phyloP scores from a whole-genome alignment of 2,113 vertebrate genomes.

The Catharus fuscescens region DNA sequence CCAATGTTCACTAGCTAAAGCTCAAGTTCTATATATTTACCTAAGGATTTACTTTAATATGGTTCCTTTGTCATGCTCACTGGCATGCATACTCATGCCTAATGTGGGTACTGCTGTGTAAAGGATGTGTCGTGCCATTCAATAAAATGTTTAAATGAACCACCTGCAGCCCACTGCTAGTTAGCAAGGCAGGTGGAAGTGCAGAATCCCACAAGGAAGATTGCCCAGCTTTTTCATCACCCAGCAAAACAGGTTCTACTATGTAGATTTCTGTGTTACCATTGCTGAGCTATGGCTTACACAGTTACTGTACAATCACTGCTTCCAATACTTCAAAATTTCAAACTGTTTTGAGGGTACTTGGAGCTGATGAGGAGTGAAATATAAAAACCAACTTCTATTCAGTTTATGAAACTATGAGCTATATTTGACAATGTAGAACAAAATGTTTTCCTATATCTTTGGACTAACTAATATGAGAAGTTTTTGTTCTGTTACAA shows the following conservation, averaged over 20 bases:
- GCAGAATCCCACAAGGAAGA: neutral
- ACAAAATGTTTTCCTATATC: conserved; percentile 56
- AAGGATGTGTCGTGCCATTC: neutral
- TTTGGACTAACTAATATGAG: conserved; percentile 41
- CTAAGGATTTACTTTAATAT: neutral
- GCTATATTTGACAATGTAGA: conserved; percentile 22
- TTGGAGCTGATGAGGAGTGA: neutral
- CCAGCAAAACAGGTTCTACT: neutral
- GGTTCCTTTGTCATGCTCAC: neutral
- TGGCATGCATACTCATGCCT: neutral
- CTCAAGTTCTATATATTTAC: neutral
- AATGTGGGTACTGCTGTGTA: neutral
- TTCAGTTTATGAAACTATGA: conserved; percentile 28
- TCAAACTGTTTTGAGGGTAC: neutral
- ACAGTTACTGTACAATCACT: neutral
- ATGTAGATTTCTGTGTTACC: neutral
- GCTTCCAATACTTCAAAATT: neutral
- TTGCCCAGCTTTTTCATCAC: neutral
- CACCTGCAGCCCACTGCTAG: neutral
- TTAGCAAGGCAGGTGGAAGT: neutral
- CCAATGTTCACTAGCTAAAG: neutral
- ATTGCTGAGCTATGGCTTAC: neutral
- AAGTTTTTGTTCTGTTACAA: conserved; percentile 63
- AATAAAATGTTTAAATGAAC: neutral
- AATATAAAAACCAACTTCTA: conserved; percentile 31